Evolutionary conservation across 2,888 invertebrate species (phyloP), one percentile per base, ranked within the genome.

Genomic region (Perizoma flavofasciatum): DNA sequence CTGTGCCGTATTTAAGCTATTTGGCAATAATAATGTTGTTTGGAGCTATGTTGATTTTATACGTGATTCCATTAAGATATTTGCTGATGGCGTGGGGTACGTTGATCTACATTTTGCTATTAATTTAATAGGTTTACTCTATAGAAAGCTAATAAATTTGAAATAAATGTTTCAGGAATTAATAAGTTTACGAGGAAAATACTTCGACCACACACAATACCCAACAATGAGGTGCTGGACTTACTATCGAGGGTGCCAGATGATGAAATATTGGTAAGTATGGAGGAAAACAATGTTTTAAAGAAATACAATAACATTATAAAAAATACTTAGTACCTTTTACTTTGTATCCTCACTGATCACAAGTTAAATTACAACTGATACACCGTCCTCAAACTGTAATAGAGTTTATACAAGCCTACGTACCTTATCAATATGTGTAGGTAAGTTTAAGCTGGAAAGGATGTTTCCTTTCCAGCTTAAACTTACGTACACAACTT

Each of bases 161-260:
- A 22, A 22, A 22, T 22, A 2, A 22, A 22, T 22, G 3, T 83
- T 81, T 2, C 73, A 92, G 92, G 92, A 72, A 78, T 98, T 59
- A 98, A 98, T 89, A 99, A 99, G 89, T 99, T 99, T 87, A 96
- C 98, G 34, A 95, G 98, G 74, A 96, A 98, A 87, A 94, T 99
- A 61, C 89, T 99, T 55, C 94, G 98, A 69, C 99, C 99, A 5
- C 97, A 99, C 85, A 96, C 97, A 41, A 97, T 99, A 88, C 97
- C 98, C 7, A 99, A 99, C 89, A 99, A 99, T 90, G 99, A 99
- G 93, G 92, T 99, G 6, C 88, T 99, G 67, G 99, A 99, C 92
- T 95, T 98, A 77, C 89, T 99, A 65, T 98, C 98, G 0, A 93
- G 99, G 70, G 97, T 99, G 54, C 99, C 99, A 39, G 97, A 98